Conservation (phyloP, 2,888 invertebrate genomes). For the Microchrysa polita region DNA sequence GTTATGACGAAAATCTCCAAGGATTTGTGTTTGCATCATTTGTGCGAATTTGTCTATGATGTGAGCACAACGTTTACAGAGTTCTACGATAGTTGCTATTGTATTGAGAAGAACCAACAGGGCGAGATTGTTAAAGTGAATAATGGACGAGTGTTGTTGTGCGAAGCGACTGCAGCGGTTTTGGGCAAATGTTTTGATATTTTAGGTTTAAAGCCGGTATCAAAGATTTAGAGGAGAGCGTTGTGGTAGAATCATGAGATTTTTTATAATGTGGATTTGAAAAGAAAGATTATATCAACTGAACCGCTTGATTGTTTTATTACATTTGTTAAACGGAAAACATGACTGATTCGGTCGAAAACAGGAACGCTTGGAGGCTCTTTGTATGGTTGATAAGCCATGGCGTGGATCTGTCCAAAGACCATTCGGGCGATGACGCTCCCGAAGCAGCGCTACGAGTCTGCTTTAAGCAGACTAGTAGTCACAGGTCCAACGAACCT, state of each 20-base stretch:
- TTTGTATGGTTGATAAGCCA: too few species aligned
- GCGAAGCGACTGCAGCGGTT: slow-evolving; percentile 90
- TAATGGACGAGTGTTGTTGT: slow-evolving; percentile 85
- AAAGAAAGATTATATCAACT: background rate
- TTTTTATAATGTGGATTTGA: background rate
- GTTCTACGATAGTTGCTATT: slow-evolving; percentile 98
- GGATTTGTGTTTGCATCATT: slow-evolving; percentile 82
- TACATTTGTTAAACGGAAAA: too few species aligned
- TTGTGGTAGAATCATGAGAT: background rate
- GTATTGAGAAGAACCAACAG: slow-evolving; percentile 88
- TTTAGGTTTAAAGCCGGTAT: slow-evolving; percentile 90
- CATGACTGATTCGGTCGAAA: too few species aligned
- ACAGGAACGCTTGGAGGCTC: too few species aligned
- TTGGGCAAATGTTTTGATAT: slow-evolving; percentile 90
- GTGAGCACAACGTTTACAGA: slow-evolving; percentile 93
- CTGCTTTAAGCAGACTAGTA: too few species aligned
- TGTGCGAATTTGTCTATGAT: slow-evolving; percentile 97
- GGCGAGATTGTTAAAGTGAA: slow-evolving; percentile 86
- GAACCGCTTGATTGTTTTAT: too few species aligned
- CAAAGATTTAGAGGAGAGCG: slow-evolving; percentile 81
- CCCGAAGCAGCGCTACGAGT: too few species aligned
- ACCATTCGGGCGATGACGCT: too few species aligned
- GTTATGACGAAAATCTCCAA: slow-evolving; percentile 82
- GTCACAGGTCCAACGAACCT: too few species aligned
- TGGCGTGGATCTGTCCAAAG: too few species aligned